These are phyloP conservation scores for Ephydatia muelleri DNA, from an alignment of 37 sponge, comb jelly and placozoan species.

Conservation along the genomic window DNA sequence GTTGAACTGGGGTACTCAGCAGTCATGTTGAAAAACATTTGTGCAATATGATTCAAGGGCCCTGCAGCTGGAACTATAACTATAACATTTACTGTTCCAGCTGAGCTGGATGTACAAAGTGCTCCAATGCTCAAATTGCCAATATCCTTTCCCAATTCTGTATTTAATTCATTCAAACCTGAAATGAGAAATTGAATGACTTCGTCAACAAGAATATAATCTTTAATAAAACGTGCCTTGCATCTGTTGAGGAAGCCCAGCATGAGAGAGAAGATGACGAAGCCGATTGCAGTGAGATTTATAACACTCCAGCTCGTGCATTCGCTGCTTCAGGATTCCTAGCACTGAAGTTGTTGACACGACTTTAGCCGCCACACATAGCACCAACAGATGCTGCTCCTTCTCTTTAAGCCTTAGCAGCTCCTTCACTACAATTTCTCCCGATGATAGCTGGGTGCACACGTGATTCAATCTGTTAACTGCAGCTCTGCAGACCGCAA, in stretches of 20 bases:
- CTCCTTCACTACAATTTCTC: constrained; percentile 36
- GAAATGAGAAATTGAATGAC: not conserved
- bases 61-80: not conserved
- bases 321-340: not conserved
- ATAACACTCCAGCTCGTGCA: constrained; percentile 3
- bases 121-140: not conserved
- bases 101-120: not conserved
- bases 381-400: constrained; percentile 31
- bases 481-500: constrained; percentile 23
- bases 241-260: not conserved
- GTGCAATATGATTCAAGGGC: not conserved
- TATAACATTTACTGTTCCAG: not conserved
- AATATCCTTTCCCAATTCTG: not conserved
- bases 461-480: constrained; percentile 1
- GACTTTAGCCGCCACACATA: constrained; percentile 32
- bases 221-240: not conserved
- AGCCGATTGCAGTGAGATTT: not conserved
- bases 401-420: constrained; percentile 3
- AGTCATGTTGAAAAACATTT: constrained; percentile 4
- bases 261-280: not conserved
- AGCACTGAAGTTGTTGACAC: not conserved
- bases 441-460: not conserved
- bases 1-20: constrained; percentile 8
- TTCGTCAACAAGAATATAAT: not conserved
- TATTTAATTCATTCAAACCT: not conserved